Percentiles rank a stretch among this genome's conserved stretches.
phyloP scores from a whole-genome alignment of 1,140 invertebrate genomes.

The Pemphigus obesinymphae region DNA sequence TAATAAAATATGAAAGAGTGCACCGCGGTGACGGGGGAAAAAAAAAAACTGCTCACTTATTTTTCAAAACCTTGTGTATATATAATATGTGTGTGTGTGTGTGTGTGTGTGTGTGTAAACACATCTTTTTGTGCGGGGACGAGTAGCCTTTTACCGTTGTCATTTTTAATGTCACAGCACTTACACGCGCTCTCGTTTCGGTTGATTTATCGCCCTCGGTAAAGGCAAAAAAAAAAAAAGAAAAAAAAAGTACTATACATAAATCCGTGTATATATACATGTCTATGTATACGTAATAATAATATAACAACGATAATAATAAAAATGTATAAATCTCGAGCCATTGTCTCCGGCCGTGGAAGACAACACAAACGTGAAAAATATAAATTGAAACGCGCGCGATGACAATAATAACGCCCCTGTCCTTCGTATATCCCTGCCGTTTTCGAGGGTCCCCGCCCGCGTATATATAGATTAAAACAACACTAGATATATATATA shows the following conservation, averaged over 20 bases:
- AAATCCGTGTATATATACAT: not conserved
- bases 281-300: not conserved
- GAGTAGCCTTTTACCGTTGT: slow-evolving; percentile 32
- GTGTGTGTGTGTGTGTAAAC: not conserved
- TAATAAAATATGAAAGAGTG: no score
- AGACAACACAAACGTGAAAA: not conserved
- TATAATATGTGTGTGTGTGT: not conserved
- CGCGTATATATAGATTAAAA: not conserved
- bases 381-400: slow-evolving; percentile 27
- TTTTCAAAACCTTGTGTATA: not conserved
- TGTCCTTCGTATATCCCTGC: no score
- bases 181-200: slow-evolving; percentile 9
- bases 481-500: no score
- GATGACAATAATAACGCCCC: not conserved
- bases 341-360: not conserved
- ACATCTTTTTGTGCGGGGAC: not conserved
- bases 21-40: not conserved
- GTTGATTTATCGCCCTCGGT: slow-evolving; percentile 27
- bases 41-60: not conserved
- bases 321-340: slow-evolving; percentile 17
- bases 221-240: not conserved
- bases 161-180: slow-evolving; percentile 35
- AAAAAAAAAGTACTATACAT: not conserved
- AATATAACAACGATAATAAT: not conserved
- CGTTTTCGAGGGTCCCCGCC: no score